These are phyloP conservation scores for Zalophus californianus DNA, from an alignment of 2,797 vertebrate species.

Conservation along the genomic window DNA sequence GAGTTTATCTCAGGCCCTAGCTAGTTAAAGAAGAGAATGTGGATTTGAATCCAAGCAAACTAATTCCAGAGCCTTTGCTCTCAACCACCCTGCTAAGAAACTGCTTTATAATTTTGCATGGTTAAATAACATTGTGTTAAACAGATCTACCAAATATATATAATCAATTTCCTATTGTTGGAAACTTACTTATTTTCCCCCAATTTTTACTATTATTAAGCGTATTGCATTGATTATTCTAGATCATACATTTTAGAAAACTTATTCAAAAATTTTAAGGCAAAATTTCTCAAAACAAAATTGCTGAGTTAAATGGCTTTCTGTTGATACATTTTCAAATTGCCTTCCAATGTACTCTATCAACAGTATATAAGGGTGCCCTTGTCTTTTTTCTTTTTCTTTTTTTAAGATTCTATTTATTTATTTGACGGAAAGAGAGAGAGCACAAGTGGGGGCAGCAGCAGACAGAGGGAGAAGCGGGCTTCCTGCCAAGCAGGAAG, in stretches of 20 bases:
- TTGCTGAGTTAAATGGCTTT: neutral
- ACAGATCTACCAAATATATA: neutral
- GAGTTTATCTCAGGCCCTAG: neutral
- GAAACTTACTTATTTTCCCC: neutral
- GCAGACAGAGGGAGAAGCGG: neutral
- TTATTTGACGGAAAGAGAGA: neutral
- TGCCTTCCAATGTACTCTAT: neutral
- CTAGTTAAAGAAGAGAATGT: neutral
- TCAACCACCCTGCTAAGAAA: neutral
- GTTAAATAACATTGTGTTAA: neutral
- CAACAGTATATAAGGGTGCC: neutral
- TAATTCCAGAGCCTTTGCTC: neutral
- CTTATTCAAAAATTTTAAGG: neutral
- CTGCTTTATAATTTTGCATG: neutral
- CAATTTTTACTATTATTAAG: neutral
- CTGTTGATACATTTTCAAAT: neutral
- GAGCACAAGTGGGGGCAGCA: neutral
- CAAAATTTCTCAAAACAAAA: slow-evolving; percentile 36
- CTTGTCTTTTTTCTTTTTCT: slow-evolving; percentile 15
- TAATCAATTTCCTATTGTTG: slow-evolving; percentile 12
- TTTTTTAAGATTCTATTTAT: neutral
- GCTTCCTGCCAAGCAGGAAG: neutral
- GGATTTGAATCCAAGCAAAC: neutral
- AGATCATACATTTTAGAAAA: neutral
- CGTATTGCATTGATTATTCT: neutral